These are phyloP conservation scores for Eupithecia dodoneata DNA, from an alignment of 2,888 invertebrate species.

Conservation along the genomic window DNA sequence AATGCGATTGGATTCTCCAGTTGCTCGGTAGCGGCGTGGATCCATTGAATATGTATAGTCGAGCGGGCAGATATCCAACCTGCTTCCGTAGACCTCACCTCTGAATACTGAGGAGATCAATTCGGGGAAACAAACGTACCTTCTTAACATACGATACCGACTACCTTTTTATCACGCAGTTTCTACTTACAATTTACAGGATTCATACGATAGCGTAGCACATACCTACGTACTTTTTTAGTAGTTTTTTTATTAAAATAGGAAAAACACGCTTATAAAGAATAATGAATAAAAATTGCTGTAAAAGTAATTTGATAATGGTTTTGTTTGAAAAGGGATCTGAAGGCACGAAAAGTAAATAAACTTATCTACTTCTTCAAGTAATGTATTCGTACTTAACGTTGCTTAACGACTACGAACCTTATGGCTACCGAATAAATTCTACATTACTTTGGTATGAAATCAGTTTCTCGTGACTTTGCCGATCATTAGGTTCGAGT, in stretches of 20 bases:
- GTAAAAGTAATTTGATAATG: conserved; percentile 35
- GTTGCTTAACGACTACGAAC: conserved; percentile 26
- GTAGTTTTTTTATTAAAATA: background rate
- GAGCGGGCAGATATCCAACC: conserved; percentile 59
- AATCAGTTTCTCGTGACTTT: conserved; percentile 36
- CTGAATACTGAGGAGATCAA: conserved; percentile 53
- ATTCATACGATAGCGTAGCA: conserved; percentile 31
- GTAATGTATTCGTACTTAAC: conserved; percentile 21
- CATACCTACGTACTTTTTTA: conserved; percentile 12
- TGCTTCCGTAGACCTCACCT: conserved; percentile 58
- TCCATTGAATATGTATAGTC: conserved; percentile 71
- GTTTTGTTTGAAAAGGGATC: conserved; percentile 37
- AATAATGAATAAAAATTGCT: conserved; percentile 3
- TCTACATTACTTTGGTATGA: conserved; percentile 19
- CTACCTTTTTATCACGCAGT: conserved; percentile 42
- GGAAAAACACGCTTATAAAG: background rate
- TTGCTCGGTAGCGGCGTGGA: conserved; percentile 56
- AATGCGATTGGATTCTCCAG: conserved; percentile 73
- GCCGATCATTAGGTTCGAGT: conserved; percentile 35
- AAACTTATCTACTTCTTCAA: conserved; percentile 30
- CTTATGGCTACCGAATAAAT: conserved; percentile 31
- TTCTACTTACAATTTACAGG: conserved; percentile 36
- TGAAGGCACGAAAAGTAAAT: conserved; percentile 44
- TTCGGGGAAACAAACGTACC: conserved; percentile 50
- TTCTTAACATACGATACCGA: conserved; percentile 44